Base-by-base conservation (phyloP, 2,888 invertebrate species). In the Fragum fragum region DNA sequence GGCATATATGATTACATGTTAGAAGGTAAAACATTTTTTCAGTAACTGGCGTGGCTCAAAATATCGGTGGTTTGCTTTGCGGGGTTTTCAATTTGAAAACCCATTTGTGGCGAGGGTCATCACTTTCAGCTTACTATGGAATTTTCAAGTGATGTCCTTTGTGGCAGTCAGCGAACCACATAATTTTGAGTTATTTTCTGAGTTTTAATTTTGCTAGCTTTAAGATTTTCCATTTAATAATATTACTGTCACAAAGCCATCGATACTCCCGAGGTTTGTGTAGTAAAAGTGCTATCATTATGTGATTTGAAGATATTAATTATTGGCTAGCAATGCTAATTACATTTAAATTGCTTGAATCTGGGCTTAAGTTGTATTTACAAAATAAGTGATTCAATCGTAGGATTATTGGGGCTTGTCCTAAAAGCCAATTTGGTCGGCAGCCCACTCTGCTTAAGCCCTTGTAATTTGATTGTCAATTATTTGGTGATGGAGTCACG, bases 361-460 rank as follows among this genome's bases (percentile, higher is more conserved):
- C n/a, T 53, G 53, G 53, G 53, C 53, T 53, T 53, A 53, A 53
- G n/a, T n/a, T n/a, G n/a, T n/a, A n/a, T n/a, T n/a, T n/a, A n/a
- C n/a, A n/a, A n/a, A n/a, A n/a, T n/a, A n/a, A n/a, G n/a, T n/a
- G n/a, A n/a, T n/a, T n/a, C n/a, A n/a, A n/a, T n/a, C n/a, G n/a
- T n/a, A n/a, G n/a, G n/a, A 9, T 53, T 53, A 53, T 53, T 53
- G 53, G 53, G n/a, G 53, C n/a, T 53, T 14, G 53, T 53, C 53
- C 53, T 53, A 53, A 53, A n/a, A 53, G 53, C 53, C 53, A 53
- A 53, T 53, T n/a, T 53, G 53, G 53, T 53, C 53, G 53, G n/a
- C 53, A 53, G 53, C 53, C n/a, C 3, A 53, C 53, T 36, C 32
- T 6, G n/a, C n/a, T 53, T 53, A n/a, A 53, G 53, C 53, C 53